These are phyloP conservation scores for Drosophila rellima DNA, from an alignment of 2,888 invertebrate species.

Conservation along the genomic window DNA sequence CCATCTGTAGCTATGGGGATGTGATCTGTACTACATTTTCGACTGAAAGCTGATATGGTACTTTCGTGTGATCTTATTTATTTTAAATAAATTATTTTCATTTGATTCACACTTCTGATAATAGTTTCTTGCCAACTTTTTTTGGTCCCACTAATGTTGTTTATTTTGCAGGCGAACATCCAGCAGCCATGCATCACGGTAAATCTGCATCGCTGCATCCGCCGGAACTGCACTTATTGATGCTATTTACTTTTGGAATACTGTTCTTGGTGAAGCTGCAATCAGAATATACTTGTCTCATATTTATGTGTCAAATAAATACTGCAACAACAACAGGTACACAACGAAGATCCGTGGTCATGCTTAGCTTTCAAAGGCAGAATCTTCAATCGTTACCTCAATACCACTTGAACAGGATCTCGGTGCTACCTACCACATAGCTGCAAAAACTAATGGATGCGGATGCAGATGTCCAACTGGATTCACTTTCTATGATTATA, in stretches of 20 bases:
- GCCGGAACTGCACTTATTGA: conserved; percentile 70
- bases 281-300: background rate
- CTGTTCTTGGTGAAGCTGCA: conserved; percentile 63
- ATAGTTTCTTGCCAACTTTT: too few relatives aligned
- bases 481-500: background rate
- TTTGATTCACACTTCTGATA: too few relatives aligned
- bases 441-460: conserved; percentile 21
- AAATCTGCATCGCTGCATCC: conserved; percentile 80
- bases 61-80: too few relatives aligned
- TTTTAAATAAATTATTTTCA: too few relatives aligned
- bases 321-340: conserved; percentile 14
- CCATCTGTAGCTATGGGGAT: too few relatives aligned
- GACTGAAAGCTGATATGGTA: too few relatives aligned
- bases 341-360: background rate
- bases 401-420: conserved; percentile 7
- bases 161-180: conserved; percentile 90
- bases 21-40: too few relatives aligned
- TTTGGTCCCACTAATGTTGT: background rate
- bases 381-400: background rate
- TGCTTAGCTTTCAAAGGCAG: conserved; percentile 4
- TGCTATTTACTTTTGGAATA: conserved; percentile 74
- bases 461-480: background rate
- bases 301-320: conserved; percentile 6
- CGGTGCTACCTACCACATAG: conserved; percentile 57
- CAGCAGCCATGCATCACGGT: conserved; percentile 94